Evolutionary conservation across 1,140 invertebrate genomes (phyloP).

Genomic region (Lordiphosa stackelbergi): DNA sequence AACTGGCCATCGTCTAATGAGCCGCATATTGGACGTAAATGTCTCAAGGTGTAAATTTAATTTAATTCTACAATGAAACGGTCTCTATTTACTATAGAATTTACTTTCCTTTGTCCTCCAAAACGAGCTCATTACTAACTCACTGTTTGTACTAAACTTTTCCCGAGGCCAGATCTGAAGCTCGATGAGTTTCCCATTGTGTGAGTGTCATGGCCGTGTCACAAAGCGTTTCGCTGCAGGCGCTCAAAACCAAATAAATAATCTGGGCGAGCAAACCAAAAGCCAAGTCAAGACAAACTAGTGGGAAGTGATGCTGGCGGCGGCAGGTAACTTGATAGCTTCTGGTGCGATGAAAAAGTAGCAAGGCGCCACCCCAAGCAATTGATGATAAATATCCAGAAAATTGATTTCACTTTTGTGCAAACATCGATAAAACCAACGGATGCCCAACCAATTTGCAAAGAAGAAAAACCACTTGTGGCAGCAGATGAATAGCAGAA

Average conservation of each 20-base stretch:
- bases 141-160: conserved; percentile 1
- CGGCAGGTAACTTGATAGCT: conserved; percentile 4
- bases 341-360: not conserved
- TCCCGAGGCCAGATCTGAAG: not conserved
- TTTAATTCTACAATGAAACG: not conserved
- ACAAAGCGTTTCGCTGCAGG: not conserved
- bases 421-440: conserved; percentile 6
- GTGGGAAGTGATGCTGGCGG: conserved; percentile 8
- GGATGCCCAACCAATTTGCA: conserved; percentile 4
- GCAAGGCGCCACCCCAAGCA: not conserved
- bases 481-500: conserved; percentile 4
- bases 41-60: conserved; percentile 1
- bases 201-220: not conserved
- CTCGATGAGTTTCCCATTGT: not conserved
- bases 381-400: conserved; percentile 14
- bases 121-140: conserved; percentile 3
- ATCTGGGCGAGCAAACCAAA: conserved; percentile 4
- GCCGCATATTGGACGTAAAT: conserved; percentile 12
- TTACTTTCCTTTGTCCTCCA: not conserved
- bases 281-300: conserved; percentile 13
- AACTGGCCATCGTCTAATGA: conserved; percentile 14
- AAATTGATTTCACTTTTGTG: conserved; percentile 11
- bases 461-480: conserved; percentile 6
- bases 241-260: conserved; percentile 14
- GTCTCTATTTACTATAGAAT: not conserved